Evolutionary conservation across 2,113 vertebrate species (phyloP).

Genomic region (Thalassoma bifasciatum): DNA sequence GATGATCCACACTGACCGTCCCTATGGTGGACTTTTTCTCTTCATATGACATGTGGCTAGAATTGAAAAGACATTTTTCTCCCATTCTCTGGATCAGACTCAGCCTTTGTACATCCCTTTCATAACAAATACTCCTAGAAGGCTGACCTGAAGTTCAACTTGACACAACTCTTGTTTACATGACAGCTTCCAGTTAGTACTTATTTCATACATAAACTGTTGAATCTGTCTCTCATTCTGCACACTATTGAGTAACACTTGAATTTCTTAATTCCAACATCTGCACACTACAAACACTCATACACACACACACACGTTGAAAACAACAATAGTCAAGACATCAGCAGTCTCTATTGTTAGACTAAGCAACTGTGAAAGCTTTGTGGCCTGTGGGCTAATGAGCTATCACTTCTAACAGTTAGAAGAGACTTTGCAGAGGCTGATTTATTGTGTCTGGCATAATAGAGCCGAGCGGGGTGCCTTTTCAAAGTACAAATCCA

Average conservation of each 20-base stretch:
- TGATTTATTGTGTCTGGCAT: conserved; percentile 40
- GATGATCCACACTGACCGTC: conserved; percentile 8
- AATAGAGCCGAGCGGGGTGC: conserved; percentile 35
- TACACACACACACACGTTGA: conserved; percentile 1
- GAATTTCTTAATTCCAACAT: background rate
- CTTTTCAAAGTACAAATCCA: conserved; percentile 25
- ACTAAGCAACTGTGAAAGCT: conserved; percentile 35
- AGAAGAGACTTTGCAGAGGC: conserved; percentile 10
- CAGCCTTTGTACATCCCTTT: conserved; percentile 7
- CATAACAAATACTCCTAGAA: background rate
- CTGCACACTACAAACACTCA: background rate
- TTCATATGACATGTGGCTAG: conserved; percentile 17
- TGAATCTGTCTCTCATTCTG: background rate
- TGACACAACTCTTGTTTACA: conserved; percentile 18
- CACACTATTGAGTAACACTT: conserved; percentile 4
- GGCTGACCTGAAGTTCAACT: conserved; percentile 13
- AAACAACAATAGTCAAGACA: conserved; percentile 6
- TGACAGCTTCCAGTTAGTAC: background rate
- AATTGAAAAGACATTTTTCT: conserved; percentile 7
- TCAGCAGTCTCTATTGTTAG: background rate
- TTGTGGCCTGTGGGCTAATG: conserved; percentile 22
- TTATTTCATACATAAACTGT: background rate
- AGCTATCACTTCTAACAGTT: conserved; percentile 38
- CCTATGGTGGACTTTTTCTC: conserved; percentile 24
- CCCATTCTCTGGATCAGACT: conserved; percentile 19